A percentile compares a stretch with the other conserved stretches of the same genome.
Evolutionary conservation across 2,888 invertebrate genomes (phyloP).

Genomic region (Agrenia bidenticulata): DNA sequence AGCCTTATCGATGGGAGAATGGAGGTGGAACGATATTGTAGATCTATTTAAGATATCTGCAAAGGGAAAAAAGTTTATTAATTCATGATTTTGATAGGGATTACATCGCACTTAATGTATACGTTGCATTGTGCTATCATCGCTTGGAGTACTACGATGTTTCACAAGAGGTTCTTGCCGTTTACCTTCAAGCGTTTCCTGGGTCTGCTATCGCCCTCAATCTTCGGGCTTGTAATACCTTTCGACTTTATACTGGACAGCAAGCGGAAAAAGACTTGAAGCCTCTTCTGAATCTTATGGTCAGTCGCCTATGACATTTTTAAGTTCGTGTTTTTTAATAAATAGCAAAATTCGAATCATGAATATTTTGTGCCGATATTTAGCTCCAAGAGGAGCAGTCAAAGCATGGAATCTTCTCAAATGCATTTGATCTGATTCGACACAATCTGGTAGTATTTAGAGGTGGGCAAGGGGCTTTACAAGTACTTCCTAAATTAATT

Average conservation of each 20-base stretch:
- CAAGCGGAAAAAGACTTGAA: conserved; percentile 90
- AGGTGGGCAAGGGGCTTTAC: conserved; percentile 89
- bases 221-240: conserved; percentile 82
- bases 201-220: conserved; percentile 95
- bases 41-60: neutral
- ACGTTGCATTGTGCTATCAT: conserved; percentile 96
- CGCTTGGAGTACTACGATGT: conserved; percentile 98
- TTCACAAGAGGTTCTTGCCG: conserved; percentile 92
- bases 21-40: neutral
- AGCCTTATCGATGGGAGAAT: too few relatives aligned
- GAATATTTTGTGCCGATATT: conserved; percentile 5
- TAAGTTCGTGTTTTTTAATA: neutral
- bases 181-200: conserved; percentile 85
- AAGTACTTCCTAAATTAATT: conserved; percentile 85
- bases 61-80: too few relatives aligned
- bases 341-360: conserved; percentile 1
- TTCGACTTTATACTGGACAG: conserved; percentile 86
- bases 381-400: conserved; percentile 52
- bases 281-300: conserved; percentile 63
- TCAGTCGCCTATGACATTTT: conserved; percentile 15
- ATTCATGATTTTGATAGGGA: conserved; percentile 64
- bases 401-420: conserved; percentile 58
- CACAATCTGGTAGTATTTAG: conserved; percentile 95
- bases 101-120: conserved; percentile 91
- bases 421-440: conserved; percentile 87